Evolutionary conservation across 2,888 invertebrate species (phyloP), one percentile per base, ranked within the genome.

Genomic region (Pyrgus malvae): DNA sequence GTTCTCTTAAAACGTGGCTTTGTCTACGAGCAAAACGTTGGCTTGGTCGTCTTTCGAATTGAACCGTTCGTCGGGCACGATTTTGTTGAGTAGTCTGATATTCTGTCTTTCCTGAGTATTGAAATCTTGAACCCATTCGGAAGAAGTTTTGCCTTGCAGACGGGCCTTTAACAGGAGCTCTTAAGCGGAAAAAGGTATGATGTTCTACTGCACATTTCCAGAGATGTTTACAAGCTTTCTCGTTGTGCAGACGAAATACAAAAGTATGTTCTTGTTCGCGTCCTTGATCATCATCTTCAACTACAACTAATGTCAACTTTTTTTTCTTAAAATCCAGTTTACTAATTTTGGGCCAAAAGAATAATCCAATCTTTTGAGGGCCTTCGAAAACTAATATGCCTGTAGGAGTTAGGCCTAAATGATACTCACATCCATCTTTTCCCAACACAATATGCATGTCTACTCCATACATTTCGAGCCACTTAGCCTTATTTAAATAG

Each of bases 161-260:
- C 2, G 96, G 96, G 1, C 96, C 95, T 80, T 97, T 97, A 0
- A 96, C 95, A 0, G 97, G 96, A 27, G 96, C 96, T 63, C 97
- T 93, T 50, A 99, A 91, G 61, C 99, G 94, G 93, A 99, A 99
- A 91, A 99, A 99, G 1, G 99, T 97, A 90, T 99, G 99, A 90
- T 99, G 98, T 84, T 99, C 99, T 0, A 99, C 97, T 19, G 99
- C 99, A 91, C 99, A 99, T 86, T 99, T 99, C 99, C 99, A 99
- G 62, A 99, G 91, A 88, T 99, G 99, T 83, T 99, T 99, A 80
- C 99, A 98, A 1, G 99, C 99, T 81, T 99, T 99, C 79, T 99
- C 98, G 78, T 98, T 99, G 66, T 96, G 95, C 65, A 99, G 90
- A 55, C 97, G 93, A 84, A 99, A 99, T 3, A 99, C 98, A 83